A percentile compares a stretch with the other conserved stretches of the same genome.
Evolutionary conservation across 2,113 vertebrate species (phyloP).

Genomic region (Megaceryle maxima): DNA sequence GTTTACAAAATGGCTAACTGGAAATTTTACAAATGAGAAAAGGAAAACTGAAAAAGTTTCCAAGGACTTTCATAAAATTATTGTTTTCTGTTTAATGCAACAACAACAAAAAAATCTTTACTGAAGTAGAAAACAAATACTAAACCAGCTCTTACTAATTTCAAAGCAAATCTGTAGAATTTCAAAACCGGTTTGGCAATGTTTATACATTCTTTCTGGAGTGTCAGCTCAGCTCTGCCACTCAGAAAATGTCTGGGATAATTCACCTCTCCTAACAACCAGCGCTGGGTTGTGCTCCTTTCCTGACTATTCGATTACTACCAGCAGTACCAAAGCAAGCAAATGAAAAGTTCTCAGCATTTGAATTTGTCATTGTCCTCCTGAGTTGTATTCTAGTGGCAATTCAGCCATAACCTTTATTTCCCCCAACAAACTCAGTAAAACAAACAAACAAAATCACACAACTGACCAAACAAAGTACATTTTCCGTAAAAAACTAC

Average conservation of each 20-base stretch:
- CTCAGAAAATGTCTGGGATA: not conserved
- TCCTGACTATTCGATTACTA: conserved; percentile 18
- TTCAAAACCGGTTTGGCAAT: not conserved
- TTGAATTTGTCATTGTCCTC: not conserved
- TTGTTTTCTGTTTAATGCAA: not conserved
- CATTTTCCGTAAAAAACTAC: conserved; percentile 38
- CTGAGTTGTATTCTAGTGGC: not conserved
- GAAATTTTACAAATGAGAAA: not conserved
- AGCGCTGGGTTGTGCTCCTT: not conserved
- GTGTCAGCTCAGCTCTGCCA: not conserved
- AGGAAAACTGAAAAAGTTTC: not conserved
- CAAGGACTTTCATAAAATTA: not conserved
- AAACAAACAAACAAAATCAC: not conserved
- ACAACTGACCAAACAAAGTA: conserved; percentile 13
- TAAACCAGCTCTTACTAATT: not conserved
- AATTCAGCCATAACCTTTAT: not conserved
- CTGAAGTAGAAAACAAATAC: not conserved
- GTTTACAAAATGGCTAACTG: not conserved
- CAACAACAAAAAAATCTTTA: not conserved
- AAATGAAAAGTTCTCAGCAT: not conserved
- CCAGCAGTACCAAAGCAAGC: conserved; percentile 11
- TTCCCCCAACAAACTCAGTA: conserved; percentile 5
- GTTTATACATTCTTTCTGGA: not conserved
- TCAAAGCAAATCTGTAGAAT: not conserved
- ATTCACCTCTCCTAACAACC: not conserved